Percentiles rank a stretch among this genome's conserved stretches.
Evolutionary conservation across 92 coral and sea anemone genomes (phyloP).

Genomic region (Epizoanthus rinbou): DNA sequence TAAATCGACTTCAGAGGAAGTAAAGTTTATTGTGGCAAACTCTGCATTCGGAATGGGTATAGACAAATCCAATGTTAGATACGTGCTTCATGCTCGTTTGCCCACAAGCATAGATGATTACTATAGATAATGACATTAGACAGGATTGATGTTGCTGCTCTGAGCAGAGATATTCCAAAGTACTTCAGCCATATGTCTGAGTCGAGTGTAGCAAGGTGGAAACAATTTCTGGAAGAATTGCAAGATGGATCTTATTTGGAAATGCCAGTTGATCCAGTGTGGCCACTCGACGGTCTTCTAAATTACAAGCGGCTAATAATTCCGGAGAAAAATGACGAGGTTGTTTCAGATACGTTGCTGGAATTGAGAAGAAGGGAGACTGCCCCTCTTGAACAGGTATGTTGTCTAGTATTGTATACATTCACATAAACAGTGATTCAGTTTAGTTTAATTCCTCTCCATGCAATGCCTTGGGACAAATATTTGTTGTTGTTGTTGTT

Average conservation of each 20-base stretch:
- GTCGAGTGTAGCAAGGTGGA: constrained; percentile 26
- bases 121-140: constrained; percentile 11
- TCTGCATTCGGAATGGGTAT: constrained; percentile 58
- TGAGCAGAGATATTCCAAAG: constrained; percentile 52
- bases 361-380: background rate
- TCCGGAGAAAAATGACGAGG: background rate
- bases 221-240: constrained; percentile 29
- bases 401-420: background rate
- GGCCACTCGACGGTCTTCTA: constrained; percentile 36
- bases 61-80: constrained; percentile 48
- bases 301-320: constrained; percentile 3
- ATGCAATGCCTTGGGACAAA: too few species aligned
- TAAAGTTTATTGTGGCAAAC: constrained; percentile 47
- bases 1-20: constrained; percentile 47
- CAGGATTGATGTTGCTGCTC: constrained; percentile 43
- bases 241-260: constrained; percentile 10
- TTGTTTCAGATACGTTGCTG: background rate
- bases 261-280: constrained; percentile 35
- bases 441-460: too few species aligned
- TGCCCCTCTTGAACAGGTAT: background rate
- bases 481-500: too few species aligned
- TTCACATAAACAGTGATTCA: too few species aligned
- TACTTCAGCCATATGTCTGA: constrained; percentile 47
- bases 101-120: constrained; percentile 49
- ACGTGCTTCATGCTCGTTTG: constrained; percentile 43